Percentiles rank a stretch among this genome's conserved stretches.
phyloP scores from a whole-genome alignment of 1,140 invertebrate genomes.

The Drosophila leontia region DNA sequence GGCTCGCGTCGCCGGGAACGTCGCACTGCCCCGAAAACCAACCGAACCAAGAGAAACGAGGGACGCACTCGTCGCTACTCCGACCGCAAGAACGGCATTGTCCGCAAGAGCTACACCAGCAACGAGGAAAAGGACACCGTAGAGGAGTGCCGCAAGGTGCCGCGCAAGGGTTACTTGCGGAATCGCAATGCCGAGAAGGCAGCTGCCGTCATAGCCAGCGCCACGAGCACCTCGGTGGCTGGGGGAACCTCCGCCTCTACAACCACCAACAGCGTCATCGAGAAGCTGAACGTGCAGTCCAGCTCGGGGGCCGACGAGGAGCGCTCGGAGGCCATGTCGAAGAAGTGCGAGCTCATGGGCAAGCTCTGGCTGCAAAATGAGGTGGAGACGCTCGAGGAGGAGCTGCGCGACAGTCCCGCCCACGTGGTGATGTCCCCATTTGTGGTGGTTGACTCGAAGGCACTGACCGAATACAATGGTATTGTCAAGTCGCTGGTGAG shows the following conservation, averaged over 20 bases:
- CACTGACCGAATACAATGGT: slow-evolving; percentile 89
- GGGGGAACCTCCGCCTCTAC: slow-evolving; percentile 77
- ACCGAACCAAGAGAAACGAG: slow-evolving; percentile 84
- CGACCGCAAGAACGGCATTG: slow-evolving; percentile 80
- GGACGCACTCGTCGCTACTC: slow-evolving; percentile 85
- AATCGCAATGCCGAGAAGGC: slow-evolving; percentile 81
- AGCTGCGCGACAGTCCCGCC: slow-evolving; percentile 71
- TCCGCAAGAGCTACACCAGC: slow-evolving; percentile 82
- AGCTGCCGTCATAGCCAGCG: slow-evolving; percentile 62
- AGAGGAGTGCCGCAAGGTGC: slow-evolving; percentile 77
- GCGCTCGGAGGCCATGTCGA: slow-evolving; percentile 86
- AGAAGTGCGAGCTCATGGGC: slow-evolving; percentile 87
- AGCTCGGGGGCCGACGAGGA: slow-evolving; percentile 82
- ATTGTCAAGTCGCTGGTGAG: slow-evolving; percentile 92
- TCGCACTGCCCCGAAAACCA: slow-evolving; percentile 74
- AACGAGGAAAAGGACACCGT: slow-evolving; percentile 84
- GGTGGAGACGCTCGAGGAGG: slow-evolving; percentile 88
- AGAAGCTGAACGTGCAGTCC: slow-evolving; percentile 77
- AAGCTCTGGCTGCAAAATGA: slow-evolving; percentile 91
- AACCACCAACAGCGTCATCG: slow-evolving; percentile 79
- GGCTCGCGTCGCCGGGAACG: slow-evolving; percentile 75
- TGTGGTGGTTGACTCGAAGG: slow-evolving; percentile 90
- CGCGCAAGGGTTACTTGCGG: slow-evolving; percentile 80
- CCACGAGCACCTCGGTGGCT: slow-evolving; percentile 65
- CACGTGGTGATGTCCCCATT: slow-evolving; percentile 89